Conservation (phyloP, 2,888 invertebrate genomes). For the Clitarchus hookeri region DNA sequence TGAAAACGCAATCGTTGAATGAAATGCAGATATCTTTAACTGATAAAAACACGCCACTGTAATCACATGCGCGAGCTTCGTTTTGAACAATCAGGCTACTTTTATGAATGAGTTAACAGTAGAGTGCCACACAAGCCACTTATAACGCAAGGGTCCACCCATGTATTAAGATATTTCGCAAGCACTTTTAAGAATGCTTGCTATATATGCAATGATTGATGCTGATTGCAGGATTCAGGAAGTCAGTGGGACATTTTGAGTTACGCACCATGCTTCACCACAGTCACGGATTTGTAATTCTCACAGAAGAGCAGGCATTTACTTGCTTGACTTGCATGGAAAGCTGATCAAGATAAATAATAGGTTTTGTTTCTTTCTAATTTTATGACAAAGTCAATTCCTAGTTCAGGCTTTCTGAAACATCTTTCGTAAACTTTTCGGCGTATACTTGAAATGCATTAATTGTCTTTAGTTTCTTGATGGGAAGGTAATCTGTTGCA, state of each 20-base stretch:
- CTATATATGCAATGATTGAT: slow-evolving; percentile 5
- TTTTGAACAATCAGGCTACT: not conserved
- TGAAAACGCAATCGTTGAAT: not conserved
- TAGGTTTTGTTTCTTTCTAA: not conserved
- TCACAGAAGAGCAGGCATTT: not conserved
- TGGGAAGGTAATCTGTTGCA: slow-evolving; percentile 2
- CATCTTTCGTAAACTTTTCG: not conserved
- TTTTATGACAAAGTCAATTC: not conserved
- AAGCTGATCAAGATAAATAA: not conserved
- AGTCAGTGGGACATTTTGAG: not conserved
- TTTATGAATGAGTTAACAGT: slow-evolving; percentile 21
- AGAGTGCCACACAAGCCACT: not conserved
- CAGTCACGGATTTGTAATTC: not conserved
- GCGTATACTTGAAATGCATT: not conserved
- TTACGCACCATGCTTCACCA: not conserved
- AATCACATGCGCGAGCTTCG: not conserved
- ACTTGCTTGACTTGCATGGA: not conserved
- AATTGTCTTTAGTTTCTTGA: not conserved
- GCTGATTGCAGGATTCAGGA: not conserved
- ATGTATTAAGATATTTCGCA: not conserved
- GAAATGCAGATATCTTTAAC: not conserved
- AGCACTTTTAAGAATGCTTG: slow-evolving; percentile 10
- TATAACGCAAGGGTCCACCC: not conserved
- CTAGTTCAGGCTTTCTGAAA: not conserved
- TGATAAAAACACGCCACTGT: not conserved